Percentiles rank a stretch among this genome's conserved stretches.
These are phyloP conservation scores for Aurelia aurita DNA, from an alignment of 30 jellyfish, hydroid and myxozoan genomes.

Conservation along the genomic window DNA sequence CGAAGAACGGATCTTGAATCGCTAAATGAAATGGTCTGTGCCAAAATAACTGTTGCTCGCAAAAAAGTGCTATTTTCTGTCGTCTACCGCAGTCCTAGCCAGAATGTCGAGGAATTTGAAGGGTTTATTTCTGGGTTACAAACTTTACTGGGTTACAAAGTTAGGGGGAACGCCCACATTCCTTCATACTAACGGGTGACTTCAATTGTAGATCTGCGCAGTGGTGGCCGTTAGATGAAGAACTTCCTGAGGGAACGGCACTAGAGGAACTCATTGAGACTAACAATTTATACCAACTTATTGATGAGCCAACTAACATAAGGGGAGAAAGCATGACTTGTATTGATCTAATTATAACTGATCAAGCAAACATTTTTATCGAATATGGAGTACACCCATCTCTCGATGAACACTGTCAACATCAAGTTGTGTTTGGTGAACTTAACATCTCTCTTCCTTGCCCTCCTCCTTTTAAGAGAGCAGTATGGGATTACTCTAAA, in stretches of 20 bases:
- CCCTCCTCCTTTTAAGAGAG: slow-evolving; percentile 33
- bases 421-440: slow-evolving; percentile 31
- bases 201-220: slow-evolving; percentile 58
- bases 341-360: slow-evolving; percentile 47
- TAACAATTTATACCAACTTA: too few species aligned
- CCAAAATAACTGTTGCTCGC: slow-evolving; percentile 34
- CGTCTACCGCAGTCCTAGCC: slow-evolving; percentile 48
- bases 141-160: neutral
- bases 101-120: slow-evolving; percentile 24
- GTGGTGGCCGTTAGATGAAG: slow-evolving; percentile 61
- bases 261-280: slow-evolving; percentile 36
- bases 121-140: slow-evolving; percentile 31
- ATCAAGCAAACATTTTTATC: slow-evolving; percentile 53
- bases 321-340: slow-evolving; percentile 50
- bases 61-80: slow-evolving; percentile 6
- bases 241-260: slow-evolving; percentile 55
- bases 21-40: slow-evolving; percentile 35
- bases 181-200: slow-evolving; percentile 44
- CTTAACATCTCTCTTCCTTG: slow-evolving; percentile 14
- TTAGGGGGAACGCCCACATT: slow-evolving; percentile 31
- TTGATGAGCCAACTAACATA: slow-evolving; percentile 35
- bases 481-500: slow-evolving; percentile 18
- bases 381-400: too few species aligned
- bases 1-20: slow-evolving; percentile 55
- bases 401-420: slow-evolving; percentile 55